Evolutionary conservation across 2,113 vertebrate species (phyloP).

Genomic region (Nycticryphes semicollaris): DNA sequence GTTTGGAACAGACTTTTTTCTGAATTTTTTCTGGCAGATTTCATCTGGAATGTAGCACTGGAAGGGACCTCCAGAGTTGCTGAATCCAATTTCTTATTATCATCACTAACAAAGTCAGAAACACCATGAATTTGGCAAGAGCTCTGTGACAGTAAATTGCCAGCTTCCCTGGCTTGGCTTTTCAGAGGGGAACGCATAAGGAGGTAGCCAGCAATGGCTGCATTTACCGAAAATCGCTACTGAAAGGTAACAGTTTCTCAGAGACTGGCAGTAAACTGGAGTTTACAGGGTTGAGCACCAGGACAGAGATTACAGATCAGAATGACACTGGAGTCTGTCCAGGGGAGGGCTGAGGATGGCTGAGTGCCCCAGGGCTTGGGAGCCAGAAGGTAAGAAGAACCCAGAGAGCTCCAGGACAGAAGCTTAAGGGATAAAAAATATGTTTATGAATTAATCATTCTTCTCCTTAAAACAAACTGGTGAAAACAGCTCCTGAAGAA

Average conservation of each 20-base stretch:
- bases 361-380: neutral
- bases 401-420: neutral
- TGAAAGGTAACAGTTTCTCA: neutral
- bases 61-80: neutral
- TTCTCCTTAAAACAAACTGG: neutral
- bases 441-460: neutral
- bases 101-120: neutral
- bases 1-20: neutral
- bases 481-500: neutral
- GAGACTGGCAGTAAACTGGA: neutral
- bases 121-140: conserved; percentile 11
- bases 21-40: conserved; percentile 2
- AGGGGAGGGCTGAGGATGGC: neutral
- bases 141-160: neutral
- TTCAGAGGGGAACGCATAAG: neutral
- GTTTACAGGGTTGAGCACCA: neutral
- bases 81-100: conserved; percentile 1
- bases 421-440: neutral
- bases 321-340: neutral
- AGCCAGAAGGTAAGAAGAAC: neutral
- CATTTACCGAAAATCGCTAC: neutral
- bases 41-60: neutral
- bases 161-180: neutral
- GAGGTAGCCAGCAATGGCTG: neutral
- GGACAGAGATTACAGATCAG: neutral